A percentile compares a stretch with the other conserved stretches of the same genome.
Evolutionary conservation across 2,888 invertebrate genomes (phyloP).

Genomic region (Pherbina coryleti): DNA sequence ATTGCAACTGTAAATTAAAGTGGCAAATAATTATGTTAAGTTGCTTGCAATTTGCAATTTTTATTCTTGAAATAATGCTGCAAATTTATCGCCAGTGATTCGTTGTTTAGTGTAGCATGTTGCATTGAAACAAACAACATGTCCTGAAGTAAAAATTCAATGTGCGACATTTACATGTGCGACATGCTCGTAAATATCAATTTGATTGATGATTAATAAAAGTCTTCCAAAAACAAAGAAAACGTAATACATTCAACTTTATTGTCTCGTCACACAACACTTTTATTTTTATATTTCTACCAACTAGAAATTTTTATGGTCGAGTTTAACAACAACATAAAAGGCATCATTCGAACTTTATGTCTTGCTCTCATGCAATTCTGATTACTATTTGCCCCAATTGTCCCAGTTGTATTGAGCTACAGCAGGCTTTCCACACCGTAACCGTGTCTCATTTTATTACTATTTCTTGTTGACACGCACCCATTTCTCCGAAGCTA

Average conservation of each 20-base stretch:
- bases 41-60: slow-evolving; percentile 57
- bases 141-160: background rate
- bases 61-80: slow-evolving; percentile 47
- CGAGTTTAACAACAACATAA: slow-evolving; percentile 22
- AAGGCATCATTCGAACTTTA: slow-evolving; percentile 7
- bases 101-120: background rate
- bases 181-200: background rate
- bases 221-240: background rate
- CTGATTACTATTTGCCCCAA: background rate
- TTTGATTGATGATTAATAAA: background rate
- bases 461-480: background rate
- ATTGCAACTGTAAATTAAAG: slow-evolving; percentile 52
- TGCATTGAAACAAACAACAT: too few relatives aligned
- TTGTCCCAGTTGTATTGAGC: background rate
- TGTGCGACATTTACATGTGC: background rate
- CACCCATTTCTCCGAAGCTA: background rate
- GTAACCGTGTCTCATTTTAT: background rate
- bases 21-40: slow-evolving; percentile 64
- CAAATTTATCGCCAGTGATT: slow-evolving; percentile 51
- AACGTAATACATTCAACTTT: background rate
- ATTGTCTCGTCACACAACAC: slow-evolving; percentile 14
- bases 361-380: slow-evolving; percentile 6
- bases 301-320: slow-evolving; percentile 5
- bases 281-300: background rate
- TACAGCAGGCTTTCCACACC: background rate